Evolutionary conservation across 64 coral and sea anemone genomes (phyloP).

Genomic region (Porites australiensis): DNA sequence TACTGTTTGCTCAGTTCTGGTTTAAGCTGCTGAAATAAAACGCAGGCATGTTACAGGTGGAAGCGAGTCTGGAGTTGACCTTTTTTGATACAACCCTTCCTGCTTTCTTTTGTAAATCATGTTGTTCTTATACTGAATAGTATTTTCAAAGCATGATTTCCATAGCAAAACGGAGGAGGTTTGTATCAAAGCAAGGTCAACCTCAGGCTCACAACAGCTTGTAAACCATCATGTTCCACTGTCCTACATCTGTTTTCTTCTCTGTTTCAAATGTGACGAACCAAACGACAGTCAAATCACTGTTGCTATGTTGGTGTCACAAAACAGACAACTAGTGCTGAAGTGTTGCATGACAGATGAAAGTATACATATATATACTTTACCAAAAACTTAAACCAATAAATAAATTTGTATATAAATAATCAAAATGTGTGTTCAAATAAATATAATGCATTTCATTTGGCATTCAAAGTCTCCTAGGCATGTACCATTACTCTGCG

Average conservation of each 20-base stretch:
- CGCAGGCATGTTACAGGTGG: neutral
- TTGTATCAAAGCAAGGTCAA: no score
- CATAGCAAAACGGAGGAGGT: no score
- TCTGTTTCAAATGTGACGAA: no score
- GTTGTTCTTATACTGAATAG: no score
- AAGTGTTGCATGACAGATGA: neutral
- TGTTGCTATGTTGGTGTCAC: neutral
- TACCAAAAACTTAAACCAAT: neutral
- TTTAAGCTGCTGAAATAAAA: neutral
- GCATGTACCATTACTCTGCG: no score
- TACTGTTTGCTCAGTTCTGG: slow-evolving; percentile 13
- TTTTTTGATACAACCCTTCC: no score
- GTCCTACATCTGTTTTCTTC: no score
- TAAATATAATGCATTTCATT: neutral
- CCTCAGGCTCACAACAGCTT: no score
- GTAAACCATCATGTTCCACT: no score
- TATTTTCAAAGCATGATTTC: no score
- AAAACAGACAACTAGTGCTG: neutral
- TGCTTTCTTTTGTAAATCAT: no score
- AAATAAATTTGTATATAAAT: neutral
- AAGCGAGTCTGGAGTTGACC: neutral
- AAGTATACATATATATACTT: neutral
- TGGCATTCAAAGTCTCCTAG: neutral
- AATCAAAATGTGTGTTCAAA: neutral
- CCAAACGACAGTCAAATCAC: no score